Evolutionary conservation across 2,888 invertebrate species (phyloP).

Genomic region (Eupithecia exiguata): DNA sequence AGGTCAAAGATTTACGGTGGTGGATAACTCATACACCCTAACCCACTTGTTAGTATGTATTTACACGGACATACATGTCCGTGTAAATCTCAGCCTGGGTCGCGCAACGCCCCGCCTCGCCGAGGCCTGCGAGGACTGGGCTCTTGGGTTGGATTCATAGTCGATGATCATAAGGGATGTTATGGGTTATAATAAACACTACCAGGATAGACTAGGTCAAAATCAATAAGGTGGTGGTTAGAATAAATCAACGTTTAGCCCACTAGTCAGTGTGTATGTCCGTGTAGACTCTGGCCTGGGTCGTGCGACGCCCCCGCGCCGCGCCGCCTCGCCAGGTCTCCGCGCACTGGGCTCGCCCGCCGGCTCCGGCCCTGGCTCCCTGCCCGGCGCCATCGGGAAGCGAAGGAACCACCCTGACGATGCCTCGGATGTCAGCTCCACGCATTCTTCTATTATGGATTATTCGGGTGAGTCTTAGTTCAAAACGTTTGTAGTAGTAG

Average conservation of each 20-base stretch:
- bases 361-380: slow-evolving; percentile 85
- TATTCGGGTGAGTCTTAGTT: slow-evolving; percentile 87
- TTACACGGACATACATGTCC: background rate
- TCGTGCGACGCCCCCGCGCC: slow-evolving; percentile 92
- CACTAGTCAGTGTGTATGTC: slow-evolving; percentile 1
- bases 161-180: background rate
- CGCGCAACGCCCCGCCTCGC: slow-evolving; percentile 93
- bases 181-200: background rate
- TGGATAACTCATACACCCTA: background rate
- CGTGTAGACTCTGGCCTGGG: slow-evolving; percentile 93
- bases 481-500: background rate
- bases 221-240: slow-evolving; percentile 2
- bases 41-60: background rate
- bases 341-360: slow-evolving; percentile 90
- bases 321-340: slow-evolving; percentile 94
- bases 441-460: slow-evolving; percentile 93
- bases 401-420: slow-evolving; percentile 89
- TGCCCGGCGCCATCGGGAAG: slow-evolving; percentile 93
- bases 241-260: background rate
- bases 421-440: slow-evolving; percentile 93
- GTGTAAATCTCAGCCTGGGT: slow-evolving; percentile 93
- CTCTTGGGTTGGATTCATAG: slow-evolving; percentile 63
- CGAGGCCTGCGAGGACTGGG: slow-evolving; percentile 91
- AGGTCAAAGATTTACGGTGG: background rate
- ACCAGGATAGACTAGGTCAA: background rate